phyloP scores from a whole-genome alignment of 1,140 invertebrate species.

The Aradophagus sp. region DNA sequence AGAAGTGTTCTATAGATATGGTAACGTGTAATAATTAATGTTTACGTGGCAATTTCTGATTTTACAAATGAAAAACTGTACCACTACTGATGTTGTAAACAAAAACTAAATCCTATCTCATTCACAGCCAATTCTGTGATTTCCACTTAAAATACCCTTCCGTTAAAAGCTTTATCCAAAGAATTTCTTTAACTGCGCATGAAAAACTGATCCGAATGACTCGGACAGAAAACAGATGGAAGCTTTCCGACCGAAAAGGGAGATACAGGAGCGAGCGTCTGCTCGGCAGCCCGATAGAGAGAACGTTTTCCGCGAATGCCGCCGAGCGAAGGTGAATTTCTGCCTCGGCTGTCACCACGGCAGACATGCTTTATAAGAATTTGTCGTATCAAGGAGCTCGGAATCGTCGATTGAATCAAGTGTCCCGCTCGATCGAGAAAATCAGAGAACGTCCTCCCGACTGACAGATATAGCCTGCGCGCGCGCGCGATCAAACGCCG shows the following conservation, averaged over 20 bases:
- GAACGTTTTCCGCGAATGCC: conserved; percentile 34
- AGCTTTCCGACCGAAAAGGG: conserved; percentile 43
- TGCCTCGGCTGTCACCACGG: conserved; percentile 22
- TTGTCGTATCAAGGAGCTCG: conserved; percentile 44
- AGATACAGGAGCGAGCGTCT: conserved; percentile 46
- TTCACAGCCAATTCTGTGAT: no score
- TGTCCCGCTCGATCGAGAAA: conserved; percentile 29
- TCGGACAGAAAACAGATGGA: conserved; percentile 32
- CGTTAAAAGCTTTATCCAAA: no score
- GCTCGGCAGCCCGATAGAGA: conserved; percentile 6
- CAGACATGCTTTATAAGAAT: conserved; percentile 48
- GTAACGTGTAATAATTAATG: no score
- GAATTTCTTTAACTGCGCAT: neutral
- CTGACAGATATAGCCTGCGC: conserved; percentile 25
- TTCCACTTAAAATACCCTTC: no score
- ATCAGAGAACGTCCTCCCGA: conserved; percentile 13
- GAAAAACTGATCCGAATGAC: conserved; percentile 1
- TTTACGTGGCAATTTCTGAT: neutral
- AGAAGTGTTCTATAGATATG: no score
- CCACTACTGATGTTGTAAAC: no score
- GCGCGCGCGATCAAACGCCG: conserved; percentile 11
- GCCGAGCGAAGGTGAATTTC: conserved; percentile 27
- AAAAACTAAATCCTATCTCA: no score
- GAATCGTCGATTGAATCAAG: conserved; percentile 45
- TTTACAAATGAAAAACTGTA: no score